These are phyloP conservation scores for Lapara coniferarum DNA, from an alignment of 2,888 invertebrate species.

Conservation along the genomic window DNA sequence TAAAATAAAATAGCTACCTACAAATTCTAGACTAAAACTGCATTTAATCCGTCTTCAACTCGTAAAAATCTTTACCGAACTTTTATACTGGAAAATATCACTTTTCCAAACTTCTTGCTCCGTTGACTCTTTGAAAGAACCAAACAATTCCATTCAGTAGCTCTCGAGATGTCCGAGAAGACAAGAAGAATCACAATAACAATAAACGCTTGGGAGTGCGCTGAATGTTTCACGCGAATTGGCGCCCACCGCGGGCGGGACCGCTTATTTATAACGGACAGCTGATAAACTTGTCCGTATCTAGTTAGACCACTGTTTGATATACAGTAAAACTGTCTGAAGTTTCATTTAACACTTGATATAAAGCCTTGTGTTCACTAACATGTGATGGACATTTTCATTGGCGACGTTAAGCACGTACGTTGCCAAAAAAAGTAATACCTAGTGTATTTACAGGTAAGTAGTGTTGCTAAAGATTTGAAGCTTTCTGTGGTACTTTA, in stretches of 20 bases:
- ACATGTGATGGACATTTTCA: too few relatives aligned
- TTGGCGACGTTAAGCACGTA: too few relatives aligned
- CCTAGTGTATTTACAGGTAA: too few relatives aligned
- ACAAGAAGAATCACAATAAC: slow-evolving; percentile 52
- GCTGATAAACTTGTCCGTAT: slow-evolving; percentile 36
- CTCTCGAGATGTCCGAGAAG: slow-evolving; percentile 45
- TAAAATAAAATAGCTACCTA: too few relatives aligned
- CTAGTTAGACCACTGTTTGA: slow-evolving; percentile 2
- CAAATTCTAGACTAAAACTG: neutral
- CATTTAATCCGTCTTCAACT: neutral
- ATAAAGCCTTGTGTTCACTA: neutral
- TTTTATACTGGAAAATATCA: slow-evolving; percentile 25
- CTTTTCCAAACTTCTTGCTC: slow-evolving; percentile 46
- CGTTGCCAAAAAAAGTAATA: too few relatives aligned
- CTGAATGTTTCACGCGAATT: slow-evolving; percentile 46
- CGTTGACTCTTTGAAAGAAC: slow-evolving; percentile 50
- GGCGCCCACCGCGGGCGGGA: slow-evolving; percentile 57
- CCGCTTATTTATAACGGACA: slow-evolving; percentile 39
- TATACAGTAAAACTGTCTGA: slow-evolving; percentile 2
- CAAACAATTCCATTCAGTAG: slow-evolving; percentile 56
- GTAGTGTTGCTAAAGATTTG: too few relatives aligned
- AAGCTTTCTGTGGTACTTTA: too few relatives aligned
- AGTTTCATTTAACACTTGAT: neutral
- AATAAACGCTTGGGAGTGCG: slow-evolving; percentile 56
- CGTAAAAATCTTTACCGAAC: slow-evolving; percentile 1